A percentile compares a stretch with the other conserved stretches of the same genome.
Conservation (phyloP, 2,888 invertebrate species). For the Helicoverpa assulta region DNA sequence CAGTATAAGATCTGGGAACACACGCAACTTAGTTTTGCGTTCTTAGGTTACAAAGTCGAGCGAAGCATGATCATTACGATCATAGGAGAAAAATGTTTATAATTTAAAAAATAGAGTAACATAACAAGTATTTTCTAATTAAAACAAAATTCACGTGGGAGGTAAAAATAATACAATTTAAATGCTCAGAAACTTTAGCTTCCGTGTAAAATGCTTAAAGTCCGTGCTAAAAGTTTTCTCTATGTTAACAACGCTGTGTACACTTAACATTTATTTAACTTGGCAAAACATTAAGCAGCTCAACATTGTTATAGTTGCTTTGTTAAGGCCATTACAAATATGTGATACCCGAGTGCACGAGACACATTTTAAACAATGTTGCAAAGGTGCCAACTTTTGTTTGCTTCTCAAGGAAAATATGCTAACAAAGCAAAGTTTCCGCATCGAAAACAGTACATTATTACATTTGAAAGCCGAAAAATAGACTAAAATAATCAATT, state of each 20-base stretch:
- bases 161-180: background rate
- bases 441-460: background rate
- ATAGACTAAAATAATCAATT: too few relatives aligned
- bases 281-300: constrained; percentile 11
- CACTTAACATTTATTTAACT: constrained; percentile 16
- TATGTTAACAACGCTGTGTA: constrained; percentile 1
- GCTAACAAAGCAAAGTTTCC: background rate
- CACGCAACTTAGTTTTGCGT: too few relatives aligned
- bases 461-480: too few relatives aligned
- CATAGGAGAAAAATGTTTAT: too few relatives aligned
- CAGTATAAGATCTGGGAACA: too few relatives aligned
- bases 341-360: constrained; percentile 7
- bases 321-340: constrained; percentile 20
- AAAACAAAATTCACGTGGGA: background rate
- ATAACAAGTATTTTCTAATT: background rate
- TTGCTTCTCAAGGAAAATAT: constrained; percentile 1
- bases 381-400: constrained; percentile 15
- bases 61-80: too few relatives aligned
- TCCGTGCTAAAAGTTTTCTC: background rate
- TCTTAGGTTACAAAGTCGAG: too few relatives aligned
- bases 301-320: constrained; percentile 10
- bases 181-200: constrained; percentile 6
- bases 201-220: background rate
- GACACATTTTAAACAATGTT: constrained; percentile 11
- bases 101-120: too few relatives aligned